Evolutionary conservation across 1,140 invertebrate species (phyloP), one percentile per base, ranked within the genome.

Genomic region (Glossosoma conforme): DNA sequence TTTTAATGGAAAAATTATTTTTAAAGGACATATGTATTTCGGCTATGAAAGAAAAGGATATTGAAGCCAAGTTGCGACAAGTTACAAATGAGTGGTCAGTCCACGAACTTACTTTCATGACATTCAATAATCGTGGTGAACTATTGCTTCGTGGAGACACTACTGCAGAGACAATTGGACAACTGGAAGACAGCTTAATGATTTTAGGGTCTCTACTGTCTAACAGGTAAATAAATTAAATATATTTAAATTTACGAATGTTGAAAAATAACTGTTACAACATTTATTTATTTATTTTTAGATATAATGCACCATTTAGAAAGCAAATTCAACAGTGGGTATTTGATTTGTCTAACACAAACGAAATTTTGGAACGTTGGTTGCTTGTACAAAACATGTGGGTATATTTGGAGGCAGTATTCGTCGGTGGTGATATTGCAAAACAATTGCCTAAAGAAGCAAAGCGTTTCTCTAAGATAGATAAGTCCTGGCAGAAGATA

Each of bases 401-500:
- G 95, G 93, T 97, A 0, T 98, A 98, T 68, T 70, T 98, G 8
- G 95, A 98, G 67, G 95, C 94, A 1, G 95, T 98, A 2, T 97
- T 98, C 69, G 93, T 98, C 0, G 94, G 94, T 11, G 94, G 95
- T 49, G 95, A 98, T 62, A 98, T 98, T 62, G 94, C 95, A 9
- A 97, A 97, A 66, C 95, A 98, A 66, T 72, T 98, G 36, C 95
- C 95, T 0, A 93, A 92, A 68, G 91, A 94, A 74, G 91, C 91
- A 1, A 91, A 93, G 72, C 81, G 89, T 45, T 97, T 97, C 72
- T 91, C 90, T 15, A 96, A 94, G 75, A 97, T 98, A 54, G 95
- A 98, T 67, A 96, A 97, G 64, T 94, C 91, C 2, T 98, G 95
- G 94, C 91, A 96, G 64, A 97, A 97, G 67, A 96, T 97, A 19